Evolutionary conservation across 2,797 vertebrate genomes (phyloP), one percentile per base, ranked within the genome.

Genomic region (Sebastes trivittatus): DNA sequence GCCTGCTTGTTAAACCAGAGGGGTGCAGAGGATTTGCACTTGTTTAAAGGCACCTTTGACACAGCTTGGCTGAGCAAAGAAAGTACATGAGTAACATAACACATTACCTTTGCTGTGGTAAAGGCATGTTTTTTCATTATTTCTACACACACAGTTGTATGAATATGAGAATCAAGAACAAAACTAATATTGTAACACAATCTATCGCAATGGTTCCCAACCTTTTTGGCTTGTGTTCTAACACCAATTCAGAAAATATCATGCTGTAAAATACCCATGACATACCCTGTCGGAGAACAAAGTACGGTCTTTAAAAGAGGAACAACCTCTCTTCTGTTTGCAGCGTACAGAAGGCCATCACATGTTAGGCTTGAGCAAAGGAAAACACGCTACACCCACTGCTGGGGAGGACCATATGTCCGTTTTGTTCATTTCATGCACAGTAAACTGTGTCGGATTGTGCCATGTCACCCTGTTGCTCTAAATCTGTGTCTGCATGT

Each of bases 401-500:
- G 77, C 11, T 56, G 59, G 70, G 78, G 73, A 85, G 80, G 75
- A 86, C 78, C 70, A 76, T 55, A 67, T 77, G 83, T 84, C 84
- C 61, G 7, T 68, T 79, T 67, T 81, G 75, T 80, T 90, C 65
- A 85, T 91, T 89, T 93, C 87, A 91, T 42, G 72, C 82, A 77
- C 82, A 75, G 81, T 86, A 89, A 89, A 89, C 87, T 81, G 77
- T 67, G 82, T 78, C 77, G 58, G 88, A 87, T 82, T 77, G 72
- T 72, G 68, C 82, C 62, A 63, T 73, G 80, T 82, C 86, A 74
- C 69, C 77, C 80, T 72, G 87, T 80, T 84, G 81, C 74, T 83
- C 72, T 23, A 56, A 79, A 85, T 86, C 83, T 73, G 60, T 66
- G 67, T 79, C 78, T 60, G 72, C 56, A 72, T 55, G 30, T 75